These are phyloP conservation scores for Drosophila mayri DNA, from an alignment of 1,140 invertebrate species.

Conservation along the genomic window DNA sequence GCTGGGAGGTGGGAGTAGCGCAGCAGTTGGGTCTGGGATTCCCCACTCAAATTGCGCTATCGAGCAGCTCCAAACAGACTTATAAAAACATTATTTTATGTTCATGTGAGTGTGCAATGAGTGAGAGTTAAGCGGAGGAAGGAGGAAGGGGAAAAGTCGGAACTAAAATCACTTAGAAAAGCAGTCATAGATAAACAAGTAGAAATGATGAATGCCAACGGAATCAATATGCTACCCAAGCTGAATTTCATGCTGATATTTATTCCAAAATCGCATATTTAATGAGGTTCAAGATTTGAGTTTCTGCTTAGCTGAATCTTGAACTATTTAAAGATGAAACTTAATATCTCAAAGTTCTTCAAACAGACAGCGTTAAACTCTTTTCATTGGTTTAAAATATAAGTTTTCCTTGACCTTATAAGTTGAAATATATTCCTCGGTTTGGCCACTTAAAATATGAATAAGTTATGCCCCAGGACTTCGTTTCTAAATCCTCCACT, in stretches of 20 bases:
- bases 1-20: neutral
- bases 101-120: conserved; percentile 32
- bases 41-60: conserved; percentile 64
- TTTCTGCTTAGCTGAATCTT: neutral
- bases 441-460: conserved; percentile 12
- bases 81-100: conserved; percentile 82
- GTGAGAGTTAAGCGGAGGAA: conserved; percentile 10
- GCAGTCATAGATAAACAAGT: conserved; percentile 47
- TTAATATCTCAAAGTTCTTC: too few relatives aligned
- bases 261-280: conserved; percentile 24
- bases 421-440: neutral
- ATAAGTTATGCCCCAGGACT: conserved; percentile 10
- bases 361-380: too few relatives aligned
- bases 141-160: neutral
- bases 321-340: accelerated
- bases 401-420: neutral
- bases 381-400: neutral
- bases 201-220: conserved; percentile 37
- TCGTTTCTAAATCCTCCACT: conserved; percentile 1
- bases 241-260: conserved; percentile 11
- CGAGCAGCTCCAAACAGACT: conserved; percentile 77
- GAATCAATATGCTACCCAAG: conserved; percentile 19
- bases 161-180: conserved; percentile 77
- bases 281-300: neutral
- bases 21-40: neutral